These are phyloP conservation scores for Marisa cornuarietis DNA, from an alignment of 1,140 invertebrate species.

Conservation along the genomic window DNA sequence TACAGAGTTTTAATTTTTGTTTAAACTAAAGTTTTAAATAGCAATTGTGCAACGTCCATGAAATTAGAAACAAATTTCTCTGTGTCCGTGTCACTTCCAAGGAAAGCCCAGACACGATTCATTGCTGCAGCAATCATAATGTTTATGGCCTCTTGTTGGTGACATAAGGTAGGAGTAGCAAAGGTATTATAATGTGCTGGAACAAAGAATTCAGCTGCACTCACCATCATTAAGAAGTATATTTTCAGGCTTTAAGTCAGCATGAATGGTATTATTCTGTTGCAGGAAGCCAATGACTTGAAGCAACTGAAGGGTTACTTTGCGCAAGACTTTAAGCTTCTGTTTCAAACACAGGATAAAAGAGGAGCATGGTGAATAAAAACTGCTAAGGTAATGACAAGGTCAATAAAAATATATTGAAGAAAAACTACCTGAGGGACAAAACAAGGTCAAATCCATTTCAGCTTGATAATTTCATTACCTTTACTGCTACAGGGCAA, in stretches of 20 bases:
- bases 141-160: too few relatives aligned
- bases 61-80: too few relatives aligned
- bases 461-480: neutral
- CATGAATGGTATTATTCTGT: slow-evolving; percentile 65
- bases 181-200: neutral
- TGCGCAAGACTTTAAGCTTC: slow-evolving; percentile 48
- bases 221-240: slow-evolving; percentile 59
- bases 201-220: neutral
- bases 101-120: too few relatives aligned
- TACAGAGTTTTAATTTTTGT: neutral
- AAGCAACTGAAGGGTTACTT: slow-evolving; percentile 58
- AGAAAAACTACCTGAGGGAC: neutral
- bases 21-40: neutral
- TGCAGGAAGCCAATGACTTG: slow-evolving; percentile 62
- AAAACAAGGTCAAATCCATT: neutral
- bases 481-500: neutral
- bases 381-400: neutral
- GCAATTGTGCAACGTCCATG: neutral
- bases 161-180: too few relatives aligned
- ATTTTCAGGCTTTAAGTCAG: slow-evolving; percentile 67
- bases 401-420: neutral
- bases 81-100: too few relatives aligned
- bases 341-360: slow-evolving; percentile 24
- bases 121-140: too few relatives aligned
- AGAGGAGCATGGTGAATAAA: neutral